phyloP scores from a whole-genome alignment of 2,888 invertebrate species.

The Petrolisthes manimaculis region DNA sequence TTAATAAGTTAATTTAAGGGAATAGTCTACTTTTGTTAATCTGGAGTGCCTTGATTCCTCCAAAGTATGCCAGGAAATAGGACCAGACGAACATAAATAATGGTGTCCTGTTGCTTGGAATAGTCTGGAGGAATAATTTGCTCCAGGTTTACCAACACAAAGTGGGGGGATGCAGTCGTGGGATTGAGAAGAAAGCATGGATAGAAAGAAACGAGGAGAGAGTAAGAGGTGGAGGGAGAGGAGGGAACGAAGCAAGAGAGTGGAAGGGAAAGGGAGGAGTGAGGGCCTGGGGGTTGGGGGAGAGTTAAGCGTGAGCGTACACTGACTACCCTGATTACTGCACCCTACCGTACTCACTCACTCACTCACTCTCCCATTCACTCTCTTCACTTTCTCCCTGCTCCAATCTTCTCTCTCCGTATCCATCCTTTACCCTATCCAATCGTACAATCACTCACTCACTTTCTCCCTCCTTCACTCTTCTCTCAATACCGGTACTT shows the following conservation, averaged over 20 bases:
- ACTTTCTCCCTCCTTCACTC: slow-evolving; percentile 18
- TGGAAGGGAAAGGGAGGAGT: slow-evolving; percentile 6
- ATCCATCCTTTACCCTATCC: background rate
- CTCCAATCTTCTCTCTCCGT: background rate
- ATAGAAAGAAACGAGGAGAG: background rate
- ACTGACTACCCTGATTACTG: background rate
- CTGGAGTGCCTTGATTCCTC: too few relatives aligned
- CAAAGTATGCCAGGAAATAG: too few relatives aligned
- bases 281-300: background rate
- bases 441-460: background rate
- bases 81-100: too few relatives aligned
- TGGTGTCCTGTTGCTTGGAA: too few relatives aligned
- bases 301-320: background rate
- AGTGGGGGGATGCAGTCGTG: too few relatives aligned
- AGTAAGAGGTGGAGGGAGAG: background rate
- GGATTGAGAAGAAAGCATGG: background rate
- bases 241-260: background rate
- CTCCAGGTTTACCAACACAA: too few relatives aligned
- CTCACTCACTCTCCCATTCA: background rate
- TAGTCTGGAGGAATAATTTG: too few relatives aligned
- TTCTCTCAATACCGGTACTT: background rate
- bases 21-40: too few relatives aligned
- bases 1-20: too few relatives aligned
- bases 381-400: background rate
- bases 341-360: background rate